Percentiles rank a stretch among this genome's conserved stretches.
These are phyloP conservation scores for Tortrix viridana DNA, from an alignment of 2,888 invertebrate genomes.

Conservation along the genomic window DNA sequence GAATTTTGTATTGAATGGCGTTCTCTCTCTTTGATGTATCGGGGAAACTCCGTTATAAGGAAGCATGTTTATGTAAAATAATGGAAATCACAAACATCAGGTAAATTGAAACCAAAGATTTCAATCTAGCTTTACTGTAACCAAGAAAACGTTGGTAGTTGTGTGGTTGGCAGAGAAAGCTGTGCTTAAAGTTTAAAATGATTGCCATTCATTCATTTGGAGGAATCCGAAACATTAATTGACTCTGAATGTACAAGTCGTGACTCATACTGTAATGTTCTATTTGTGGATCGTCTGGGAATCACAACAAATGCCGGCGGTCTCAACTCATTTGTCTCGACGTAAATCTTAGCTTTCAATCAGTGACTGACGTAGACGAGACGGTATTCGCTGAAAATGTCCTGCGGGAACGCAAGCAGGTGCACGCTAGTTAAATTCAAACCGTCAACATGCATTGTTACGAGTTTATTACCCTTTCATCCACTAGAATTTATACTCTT, in stretches of 20 bases:
- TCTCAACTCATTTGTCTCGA: conserved; percentile 55
- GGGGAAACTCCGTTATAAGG: conserved; percentile 12
- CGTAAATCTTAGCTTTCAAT: conserved; percentile 52
- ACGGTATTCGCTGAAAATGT: conserved; percentile 24
- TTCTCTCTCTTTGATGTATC: conserved; percentile 21
- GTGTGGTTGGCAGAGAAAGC: no score
- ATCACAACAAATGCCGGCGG: conserved; percentile 64
- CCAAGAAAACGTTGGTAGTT: no score
- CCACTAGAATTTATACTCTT: no score
- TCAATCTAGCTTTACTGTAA: background rate
- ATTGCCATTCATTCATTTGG: conserved; percentile 10
- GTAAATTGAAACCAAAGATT: conserved; percentile 20
- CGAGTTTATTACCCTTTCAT: background rate
- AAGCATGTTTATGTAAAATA: conserved; percentile 26
- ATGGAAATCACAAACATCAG: conserved; percentile 22
- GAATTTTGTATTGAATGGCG: conserved; percentile 22
- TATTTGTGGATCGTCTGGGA: conserved; percentile 76
- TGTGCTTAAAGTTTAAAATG: background rate
- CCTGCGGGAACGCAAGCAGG: conserved; percentile 31
- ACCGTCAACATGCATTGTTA: background rate
- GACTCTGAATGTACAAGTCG: conserved; percentile 45
- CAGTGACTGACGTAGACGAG: conserved; percentile 42
- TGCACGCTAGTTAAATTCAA: conserved; percentile 15
- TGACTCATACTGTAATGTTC: conserved; percentile 66
- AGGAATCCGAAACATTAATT: conserved; percentile 19